Conservation (phyloP, 2,888 invertebrate species). For the Syritta pipiens region DNA sequence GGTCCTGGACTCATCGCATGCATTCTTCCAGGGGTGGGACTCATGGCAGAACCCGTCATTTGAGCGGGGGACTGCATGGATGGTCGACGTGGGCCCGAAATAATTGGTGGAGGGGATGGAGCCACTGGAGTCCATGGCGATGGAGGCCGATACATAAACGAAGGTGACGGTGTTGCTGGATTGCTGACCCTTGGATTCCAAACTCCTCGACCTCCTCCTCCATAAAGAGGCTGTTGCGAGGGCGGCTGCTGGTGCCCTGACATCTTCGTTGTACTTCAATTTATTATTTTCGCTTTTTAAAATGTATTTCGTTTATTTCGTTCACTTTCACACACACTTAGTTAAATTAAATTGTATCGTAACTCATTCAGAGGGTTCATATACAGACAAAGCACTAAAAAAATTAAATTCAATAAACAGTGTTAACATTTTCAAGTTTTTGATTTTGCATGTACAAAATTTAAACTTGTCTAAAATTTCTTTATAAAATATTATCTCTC, state of each 20-base stretch:
- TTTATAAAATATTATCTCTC: conserved; percentile 37
- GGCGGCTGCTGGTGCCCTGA: conserved; percentile 77
- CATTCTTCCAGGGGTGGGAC: conserved; percentile 71
- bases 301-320: neutral
- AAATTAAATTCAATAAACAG: neutral
- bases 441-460: conserved; percentile 1
- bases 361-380: neutral
- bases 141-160: conserved; percentile 85
- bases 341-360: neutral
- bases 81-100: conserved; percentile 82
- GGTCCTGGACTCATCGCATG: conserved; percentile 81
- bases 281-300: conserved; percentile 27
- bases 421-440: neutral
- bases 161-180: conserved; percentile 80
- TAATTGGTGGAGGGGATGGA: conserved; percentile 86
- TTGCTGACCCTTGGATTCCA: conserved; percentile 77
- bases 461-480: conserved; percentile 16
- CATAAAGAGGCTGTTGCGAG: conserved; percentile 73
- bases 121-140: conserved; percentile 84
- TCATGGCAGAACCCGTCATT: conserved; percentile 71
- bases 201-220: conserved; percentile 76
- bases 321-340: conserved; percentile 15
- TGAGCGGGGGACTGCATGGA: conserved; percentile 76
- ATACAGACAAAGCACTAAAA: conserved; percentile 9
- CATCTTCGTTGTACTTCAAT: conserved; percentile 71